A percentile compares a stretch with the other conserved stretches of the same genome.
Conservation (phyloP, 2,797 vertebrate species). For the Dallia pectoralis region DNA sequence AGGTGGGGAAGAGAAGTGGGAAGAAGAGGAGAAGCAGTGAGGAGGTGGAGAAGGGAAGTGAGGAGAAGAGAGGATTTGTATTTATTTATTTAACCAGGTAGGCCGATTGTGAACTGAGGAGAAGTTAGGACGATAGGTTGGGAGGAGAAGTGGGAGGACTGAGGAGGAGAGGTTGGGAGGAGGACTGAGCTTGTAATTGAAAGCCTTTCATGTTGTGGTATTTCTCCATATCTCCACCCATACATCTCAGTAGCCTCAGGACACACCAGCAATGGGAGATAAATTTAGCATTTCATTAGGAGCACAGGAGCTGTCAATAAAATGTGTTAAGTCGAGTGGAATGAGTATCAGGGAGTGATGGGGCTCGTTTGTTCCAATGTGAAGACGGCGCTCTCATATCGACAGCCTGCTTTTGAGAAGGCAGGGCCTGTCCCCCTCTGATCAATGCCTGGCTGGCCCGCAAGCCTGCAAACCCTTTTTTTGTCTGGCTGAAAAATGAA, state of each 20-base stretch:
- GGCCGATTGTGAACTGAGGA: too few species aligned
- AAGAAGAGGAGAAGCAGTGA: constrained; percentile 48
- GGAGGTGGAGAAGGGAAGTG: too few species aligned
- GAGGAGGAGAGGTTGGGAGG: constrained; percentile 39
- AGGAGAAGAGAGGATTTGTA: too few species aligned
- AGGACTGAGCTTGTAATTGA: constrained; percentile 67
- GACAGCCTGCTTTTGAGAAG: constrained; percentile 76
- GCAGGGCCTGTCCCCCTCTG: constrained; percentile 71
- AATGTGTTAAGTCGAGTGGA: constrained; percentile 84
- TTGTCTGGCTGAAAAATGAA: constrained; percentile 66
- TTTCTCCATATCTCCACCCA: constrained; percentile 52
- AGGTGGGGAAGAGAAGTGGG: constrained; percentile 57
- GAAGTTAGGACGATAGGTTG: too few species aligned
- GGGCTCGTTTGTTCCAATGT: constrained; percentile 75
- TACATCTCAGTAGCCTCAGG: constrained; percentile 66
- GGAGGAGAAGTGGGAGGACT: constrained; percentile 62
- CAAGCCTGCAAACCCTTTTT: constrained; percentile 37
- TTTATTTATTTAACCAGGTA: too few species aligned
- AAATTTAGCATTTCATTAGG: constrained; percentile 85
- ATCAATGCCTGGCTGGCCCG: constrained; percentile 74
- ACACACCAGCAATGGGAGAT: constrained; percentile 74
- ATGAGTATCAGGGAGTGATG: constrained; percentile 76
- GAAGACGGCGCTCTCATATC: constrained; percentile 67
- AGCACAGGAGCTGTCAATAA: constrained; percentile 81
- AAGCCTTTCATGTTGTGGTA: constrained; percentile 69